Base-by-base conservation (phyloP, 2,113 vertebrate species). In the Rana temporaria region DNA sequence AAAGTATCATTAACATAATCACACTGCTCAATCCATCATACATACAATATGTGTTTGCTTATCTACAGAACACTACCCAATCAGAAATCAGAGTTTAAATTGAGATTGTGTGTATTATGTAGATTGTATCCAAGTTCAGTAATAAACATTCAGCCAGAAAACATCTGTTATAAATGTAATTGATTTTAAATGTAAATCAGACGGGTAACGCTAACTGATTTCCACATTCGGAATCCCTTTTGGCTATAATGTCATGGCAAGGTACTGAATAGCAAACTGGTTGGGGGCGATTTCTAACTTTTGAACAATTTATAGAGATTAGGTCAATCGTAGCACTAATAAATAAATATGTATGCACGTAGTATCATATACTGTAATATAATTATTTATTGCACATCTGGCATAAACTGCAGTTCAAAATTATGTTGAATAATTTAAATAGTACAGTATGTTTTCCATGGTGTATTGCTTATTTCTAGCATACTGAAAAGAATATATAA, bases 11-110 rank as follows among this genome's bases (percentile, higher is more conserved):
- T 82, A 8, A 18, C 17, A 18, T 24, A 34, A 72, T 82, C 42
- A 75, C n/a, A 67, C 66, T 74, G 48, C 64, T 67, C 30, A 67
- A 75, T 82, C 53, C 48, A 66, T 82, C 26, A 67, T 59, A 22
- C 55, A 75, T 67, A 59, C 57, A 80, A 56, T 56, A 52, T 72
- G 15, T 82, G 62, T 65, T 82, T 74, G 60, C 79, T 66, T 82
- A 65, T 74, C 42, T 65, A 42, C n/a, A 34, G 16, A 30, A 11
- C 7, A 78, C 62, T 65, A 69, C 65, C 73, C 69, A 81, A 64
- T 53, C n/a, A 65, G 22, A 64, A 81, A 64, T 53, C n/a, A 56
- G 22, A 64, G 59, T 75, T 75, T 34, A 66, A 55, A 22, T 38
- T 73, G 63, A n/a, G 15, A n/a, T 32, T 9, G 8, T 69, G 22